Conservation (phyloP, 1,140 invertebrate species). For the Lepidurus arcticus region DNA sequence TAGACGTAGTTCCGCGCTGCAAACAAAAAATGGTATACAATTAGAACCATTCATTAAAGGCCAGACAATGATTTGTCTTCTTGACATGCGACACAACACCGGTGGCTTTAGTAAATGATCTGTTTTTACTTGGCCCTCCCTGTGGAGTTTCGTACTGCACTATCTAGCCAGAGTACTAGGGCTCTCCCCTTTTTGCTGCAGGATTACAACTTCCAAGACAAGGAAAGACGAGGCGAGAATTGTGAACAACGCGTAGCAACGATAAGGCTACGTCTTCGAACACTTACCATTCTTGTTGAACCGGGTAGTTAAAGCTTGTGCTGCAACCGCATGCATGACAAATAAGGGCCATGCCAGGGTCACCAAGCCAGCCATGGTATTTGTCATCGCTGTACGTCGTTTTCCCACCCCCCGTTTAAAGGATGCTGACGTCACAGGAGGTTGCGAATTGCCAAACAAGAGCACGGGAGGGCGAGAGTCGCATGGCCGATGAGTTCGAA, state of each 20-base stretch:
- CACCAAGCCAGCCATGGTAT: not conserved
- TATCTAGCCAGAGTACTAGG: not conserved
- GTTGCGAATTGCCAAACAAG: no score
- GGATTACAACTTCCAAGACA: not conserved
- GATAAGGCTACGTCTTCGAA: not conserved
- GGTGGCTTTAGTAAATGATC: slow-evolving; percentile 14
- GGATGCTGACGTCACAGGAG: not conserved
- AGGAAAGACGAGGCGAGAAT: no score
- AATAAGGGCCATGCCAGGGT: not conserved
- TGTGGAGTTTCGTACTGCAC: not conserved
- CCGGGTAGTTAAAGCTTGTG: not conserved
- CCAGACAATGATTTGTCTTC: slow-evolving; percentile 1
- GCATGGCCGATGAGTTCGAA: not conserved
- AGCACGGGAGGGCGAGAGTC: not conserved
- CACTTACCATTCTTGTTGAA: slow-evolving; percentile 8
- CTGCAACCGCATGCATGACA: not conserved
- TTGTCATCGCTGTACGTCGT: not conserved
- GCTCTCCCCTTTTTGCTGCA: not conserved
- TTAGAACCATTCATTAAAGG: slow-evolving; percentile 7
- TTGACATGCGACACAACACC: slow-evolving; percentile 13
- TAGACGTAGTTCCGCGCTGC: no score
- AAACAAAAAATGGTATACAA: not conserved
- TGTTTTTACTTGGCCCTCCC: not conserved
- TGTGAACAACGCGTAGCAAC: no score
- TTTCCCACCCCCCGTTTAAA: not conserved